Evolutionary conservation across 1,140 invertebrate species (phyloP).

Genomic region (Araneus ventricosus): DNA sequence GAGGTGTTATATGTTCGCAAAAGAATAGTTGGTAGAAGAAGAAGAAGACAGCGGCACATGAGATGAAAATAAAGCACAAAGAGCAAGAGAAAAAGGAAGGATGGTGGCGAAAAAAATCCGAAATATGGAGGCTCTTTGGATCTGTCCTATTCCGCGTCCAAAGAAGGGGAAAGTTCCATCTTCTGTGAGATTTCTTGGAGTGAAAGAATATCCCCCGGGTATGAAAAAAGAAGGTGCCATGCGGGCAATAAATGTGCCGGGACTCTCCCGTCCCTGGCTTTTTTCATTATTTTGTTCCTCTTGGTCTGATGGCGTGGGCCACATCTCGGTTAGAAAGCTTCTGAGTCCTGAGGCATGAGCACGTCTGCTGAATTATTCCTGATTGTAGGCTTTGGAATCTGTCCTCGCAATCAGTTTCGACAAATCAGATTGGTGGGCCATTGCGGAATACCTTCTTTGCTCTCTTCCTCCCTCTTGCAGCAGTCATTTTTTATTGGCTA

Average conservation of each 20-base stretch:
- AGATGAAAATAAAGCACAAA: not conserved
- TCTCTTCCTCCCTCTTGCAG: not conserved
- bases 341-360: slow-evolving; percentile 45
- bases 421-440: slow-evolving; percentile 66
- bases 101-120: slow-evolving; percentile 1
- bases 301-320: slow-evolving; percentile 38
- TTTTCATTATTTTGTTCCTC: slow-evolving; percentile 38
- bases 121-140: slow-evolving; percentile 61
- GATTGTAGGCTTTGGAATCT: slow-evolving; percentile 73
- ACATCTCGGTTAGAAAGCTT: slow-evolving; percentile 46
- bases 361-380: slow-evolving; percentile 70
- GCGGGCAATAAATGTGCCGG: slow-evolving; percentile 67
- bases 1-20: slow-evolving; percentile 64
- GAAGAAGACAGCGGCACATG: not conserved
- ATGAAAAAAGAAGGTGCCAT: slow-evolving; percentile 45
- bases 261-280: slow-evolving; percentile 23
- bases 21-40: slow-evolving; percentile 46
- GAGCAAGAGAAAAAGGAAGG: not conserved
- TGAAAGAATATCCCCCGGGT: slow-evolving; percentile 10
- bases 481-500: not conserved
- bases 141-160: slow-evolving; percentile 44
- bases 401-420: slow-evolving; percentile 67
- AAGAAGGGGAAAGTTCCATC: slow-evolving; percentile 58
- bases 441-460: slow-evolving; percentile 40
- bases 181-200: slow-evolving; percentile 51